A percentile compares a stretch with the other conserved stretches of the same genome.
These are phyloP conservation scores for human (Homo sapiens) DNA, from an alignment of 2,113 vertebrate species.

Conservation along the genomic window DNA sequence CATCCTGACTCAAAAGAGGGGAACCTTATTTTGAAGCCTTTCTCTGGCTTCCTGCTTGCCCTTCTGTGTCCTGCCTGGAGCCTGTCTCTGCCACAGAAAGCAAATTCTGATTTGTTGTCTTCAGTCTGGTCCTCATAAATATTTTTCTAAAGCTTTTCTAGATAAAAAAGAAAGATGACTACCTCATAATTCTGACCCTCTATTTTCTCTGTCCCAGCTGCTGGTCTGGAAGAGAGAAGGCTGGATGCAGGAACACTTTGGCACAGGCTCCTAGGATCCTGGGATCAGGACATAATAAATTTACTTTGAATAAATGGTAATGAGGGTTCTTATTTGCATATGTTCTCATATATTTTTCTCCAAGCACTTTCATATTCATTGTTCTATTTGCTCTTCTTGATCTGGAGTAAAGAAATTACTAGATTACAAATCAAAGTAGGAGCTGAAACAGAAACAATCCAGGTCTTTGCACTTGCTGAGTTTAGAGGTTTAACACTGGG, in stretches of 20 bases:
- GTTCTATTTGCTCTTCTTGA: not conserved
- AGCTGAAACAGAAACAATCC: not conserved
- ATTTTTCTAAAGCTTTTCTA: not conserved
- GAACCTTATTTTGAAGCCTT: not conserved
- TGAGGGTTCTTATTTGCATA: not conserved
- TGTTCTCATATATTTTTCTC: not conserved
- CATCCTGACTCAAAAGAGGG: not conserved
- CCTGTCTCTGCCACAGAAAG: not conserved
- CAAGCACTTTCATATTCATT: not conserved
- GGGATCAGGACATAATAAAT: not conserved
- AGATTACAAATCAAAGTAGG: not conserved
- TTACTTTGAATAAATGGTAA: not conserved
- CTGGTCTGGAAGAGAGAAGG: not conserved
- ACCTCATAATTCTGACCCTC: not conserved
- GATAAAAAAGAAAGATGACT: not conserved
- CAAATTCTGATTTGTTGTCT: not conserved
- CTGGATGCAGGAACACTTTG: not conserved
- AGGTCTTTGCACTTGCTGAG: not conserved
- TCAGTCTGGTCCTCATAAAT: not conserved
- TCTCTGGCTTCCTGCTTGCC: not conserved
- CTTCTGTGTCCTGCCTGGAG: not conserved
- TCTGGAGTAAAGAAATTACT: not conserved
- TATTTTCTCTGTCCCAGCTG: not conserved
- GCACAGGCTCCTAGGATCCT: not conserved
- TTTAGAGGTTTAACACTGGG: not conserved